Conservation (phyloP, 1,140 invertebrate species). For the Drosophila tani region DNA sequence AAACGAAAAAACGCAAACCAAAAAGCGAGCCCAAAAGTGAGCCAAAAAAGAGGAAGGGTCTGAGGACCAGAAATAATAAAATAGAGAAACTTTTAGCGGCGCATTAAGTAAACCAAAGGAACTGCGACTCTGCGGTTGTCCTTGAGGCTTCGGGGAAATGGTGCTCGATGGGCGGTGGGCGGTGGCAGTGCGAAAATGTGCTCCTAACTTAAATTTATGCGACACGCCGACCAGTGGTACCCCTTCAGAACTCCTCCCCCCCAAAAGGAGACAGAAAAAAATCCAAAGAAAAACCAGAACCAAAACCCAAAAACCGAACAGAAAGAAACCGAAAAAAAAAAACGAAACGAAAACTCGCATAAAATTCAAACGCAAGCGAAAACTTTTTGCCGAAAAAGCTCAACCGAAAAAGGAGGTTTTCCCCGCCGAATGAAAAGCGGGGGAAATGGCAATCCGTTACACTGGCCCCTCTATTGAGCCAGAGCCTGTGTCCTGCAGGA, state of each 20-base stretch:
- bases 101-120: conserved; percentile 80
- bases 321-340: conserved; percentile 22
- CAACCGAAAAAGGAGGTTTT: conserved; percentile 47
- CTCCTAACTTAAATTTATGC: conserved; percentile 82
- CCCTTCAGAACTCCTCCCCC: not conserved
- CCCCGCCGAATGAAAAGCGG: conserved; percentile 9
- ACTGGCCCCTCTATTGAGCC: conserved; percentile 22
- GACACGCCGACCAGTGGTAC: conserved; percentile 53
- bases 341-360: conserved; percentile 61
- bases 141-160: conserved; percentile 50
- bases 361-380: conserved; percentile 82
- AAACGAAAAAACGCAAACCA: conserved; percentile 9
- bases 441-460: conserved; percentile 22
- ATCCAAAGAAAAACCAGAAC: conserved; percentile 10
- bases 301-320: conserved; percentile 16
- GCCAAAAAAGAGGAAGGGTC: conserved; percentile 30
- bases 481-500: conserved; percentile 7
- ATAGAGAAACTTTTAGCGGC: conserved; percentile 81
- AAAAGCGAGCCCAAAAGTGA: conserved; percentile 29
- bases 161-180: not conserved
- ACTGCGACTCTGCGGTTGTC: conserved; percentile 79
- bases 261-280: conserved; percentile 3
- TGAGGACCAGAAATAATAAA: conserved; percentile 74
- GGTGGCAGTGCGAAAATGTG: conserved; percentile 70
- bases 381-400: conserved; percentile 68